Evolutionary conservation across 2,888 invertebrate species (phyloP), one percentile per base, ranked within the genome.

Genomic region (Drosophila dives): DNA sequence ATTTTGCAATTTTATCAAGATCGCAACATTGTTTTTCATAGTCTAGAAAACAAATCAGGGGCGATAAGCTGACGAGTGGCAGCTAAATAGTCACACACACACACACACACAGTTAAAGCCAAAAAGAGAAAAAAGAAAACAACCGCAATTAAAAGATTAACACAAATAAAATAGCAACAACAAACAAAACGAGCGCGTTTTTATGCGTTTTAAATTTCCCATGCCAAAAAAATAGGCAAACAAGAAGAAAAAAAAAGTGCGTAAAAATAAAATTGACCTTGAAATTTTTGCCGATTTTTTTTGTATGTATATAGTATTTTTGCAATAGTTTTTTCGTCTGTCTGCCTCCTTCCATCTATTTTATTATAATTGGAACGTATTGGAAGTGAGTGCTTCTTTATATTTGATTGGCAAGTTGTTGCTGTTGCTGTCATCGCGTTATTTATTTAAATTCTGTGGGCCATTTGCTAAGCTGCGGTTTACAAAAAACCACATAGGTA

Each of bases 151-250:
- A 87, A 89, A 85, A 89, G 90, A 86, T 86, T 89, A 87, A 85
- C 75, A 76, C 72, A 82, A 74, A 80, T 59, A 79, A 64, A 72
- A 69, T 26, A 72, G 42, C 53, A 65, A 49, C 50, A 60, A 66
- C 38, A 55, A 63, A 38, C 62, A 61, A 32, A 6, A 49, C 53
- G 45, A 29, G 61, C 55, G 64, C 49, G 61, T 60, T 76, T 79
- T 90, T 86, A 86, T 88, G 90, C 86, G 88, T 88, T 89, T 86
- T 89, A 86, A 90, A 86, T 86, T 90, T 90, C 86, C 73, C 74
- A 78, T 68, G 75, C 75, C 79, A 81, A 78, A 64, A 64, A 51
- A 45, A 33, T 48, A 51, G 64, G 20, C 48, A 66, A 69, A 54
- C 15, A 26, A 34, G 17, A 51, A 36, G 11, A 48, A 61, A 20